Evolutionary conservation across 1,140 invertebrate species (phyloP).

Genomic region (Gyrodactylus salaris): DNA sequence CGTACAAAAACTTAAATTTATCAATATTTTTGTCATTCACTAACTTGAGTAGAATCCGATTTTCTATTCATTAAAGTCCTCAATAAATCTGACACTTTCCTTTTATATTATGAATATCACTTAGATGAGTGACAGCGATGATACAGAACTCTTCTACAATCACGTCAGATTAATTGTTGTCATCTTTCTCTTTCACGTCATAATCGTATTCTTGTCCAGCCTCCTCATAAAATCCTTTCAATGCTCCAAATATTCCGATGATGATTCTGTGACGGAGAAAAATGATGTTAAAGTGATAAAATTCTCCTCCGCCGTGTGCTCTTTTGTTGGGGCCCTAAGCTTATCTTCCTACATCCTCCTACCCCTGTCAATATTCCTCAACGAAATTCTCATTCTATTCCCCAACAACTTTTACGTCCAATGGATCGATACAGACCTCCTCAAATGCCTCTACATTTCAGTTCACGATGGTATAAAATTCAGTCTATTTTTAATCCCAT

Average conservation of each 20-base stretch:
- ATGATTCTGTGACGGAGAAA: neutral
- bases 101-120: too few species aligned
- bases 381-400: neutral
- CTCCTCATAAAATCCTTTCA: neutral
- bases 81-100: too few species aligned
- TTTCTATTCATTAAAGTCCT: too few species aligned
- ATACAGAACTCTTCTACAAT: neutral
- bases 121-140: neutral
- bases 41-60: too few species aligned
- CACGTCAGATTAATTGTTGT: neutral
- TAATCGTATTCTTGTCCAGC: neutral
- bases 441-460: neutral
- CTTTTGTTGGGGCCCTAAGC: neutral
- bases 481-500: neutral
- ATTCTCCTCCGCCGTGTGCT: neutral
- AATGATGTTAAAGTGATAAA: neutral
- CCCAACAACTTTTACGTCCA: neutral
- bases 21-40: too few species aligned
- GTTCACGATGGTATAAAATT: neutral
- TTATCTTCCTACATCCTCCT: neutral
- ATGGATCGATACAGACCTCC: neutral
- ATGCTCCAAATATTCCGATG: neutral
- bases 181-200: neutral
- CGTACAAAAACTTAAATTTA: too few species aligned
- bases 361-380: neutral